Conservation (phyloP, 2,113 vertebrate genomes). For the Bufo bufo region DNA sequence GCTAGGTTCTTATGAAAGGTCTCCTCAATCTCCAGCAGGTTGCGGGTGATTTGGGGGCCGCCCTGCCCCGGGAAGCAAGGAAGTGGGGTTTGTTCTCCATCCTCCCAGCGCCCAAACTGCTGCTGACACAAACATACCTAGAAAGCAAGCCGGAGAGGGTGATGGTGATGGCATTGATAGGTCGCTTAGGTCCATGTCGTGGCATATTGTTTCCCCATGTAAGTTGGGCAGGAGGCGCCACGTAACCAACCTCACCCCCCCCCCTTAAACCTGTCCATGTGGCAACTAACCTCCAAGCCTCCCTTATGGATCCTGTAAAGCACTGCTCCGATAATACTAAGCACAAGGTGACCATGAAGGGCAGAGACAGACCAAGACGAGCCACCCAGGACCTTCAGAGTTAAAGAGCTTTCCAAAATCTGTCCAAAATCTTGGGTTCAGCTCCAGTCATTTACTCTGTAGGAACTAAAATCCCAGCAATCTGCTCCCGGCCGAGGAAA, state of each 20-base stretch:
- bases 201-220: too few species aligned
- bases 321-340: too few species aligned
- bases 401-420: not conserved
- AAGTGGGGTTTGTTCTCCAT: slow-evolving; percentile 71
- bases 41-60: slow-evolving; percentile 72
- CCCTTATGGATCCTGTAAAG: too few species aligned
- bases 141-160: not conserved
- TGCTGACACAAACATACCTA: slow-evolving; percentile 87
- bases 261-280: too few species aligned
- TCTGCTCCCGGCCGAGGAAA: not conserved
- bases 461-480: not conserved
- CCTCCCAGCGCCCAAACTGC: slow-evolving; percentile 77
- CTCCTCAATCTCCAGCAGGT: slow-evolving; percentile 75
- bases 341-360: too few species aligned
- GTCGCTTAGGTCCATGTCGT: too few species aligned
- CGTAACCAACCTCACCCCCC: too few species aligned
- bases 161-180: not conserved
- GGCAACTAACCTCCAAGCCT: too few species aligned
- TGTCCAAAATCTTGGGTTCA: not conserved
- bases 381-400: not conserved
- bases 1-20: slow-evolving; percentile 74
- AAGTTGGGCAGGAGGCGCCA: too few species aligned
- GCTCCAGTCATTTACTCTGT: slow-evolving; percentile 15
- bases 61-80: slow-evolving; percentile 75
- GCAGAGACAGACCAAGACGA: too few species aligned